A percentile compares a stretch with the other conserved stretches of the same genome.
phyloP scores from a whole-genome alignment of 2,888 invertebrate species.

The Zele albiditarsus region DNA sequence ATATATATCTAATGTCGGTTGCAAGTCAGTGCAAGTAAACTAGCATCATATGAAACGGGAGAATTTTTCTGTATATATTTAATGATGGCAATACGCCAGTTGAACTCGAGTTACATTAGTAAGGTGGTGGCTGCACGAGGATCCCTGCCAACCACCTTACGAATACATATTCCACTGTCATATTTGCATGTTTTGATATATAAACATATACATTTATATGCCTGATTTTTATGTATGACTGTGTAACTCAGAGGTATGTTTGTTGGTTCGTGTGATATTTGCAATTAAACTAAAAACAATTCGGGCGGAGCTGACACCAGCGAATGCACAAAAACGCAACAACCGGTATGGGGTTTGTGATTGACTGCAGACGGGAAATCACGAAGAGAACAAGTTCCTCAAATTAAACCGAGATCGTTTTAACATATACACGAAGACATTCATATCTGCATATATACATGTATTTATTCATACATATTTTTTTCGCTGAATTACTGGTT shows the following conservation, averaged over 20 bases:
- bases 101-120: conserved; percentile 13
- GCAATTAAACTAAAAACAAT: conserved; percentile 21
- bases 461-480: background rate
- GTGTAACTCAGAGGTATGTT: background rate
- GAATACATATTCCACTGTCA: background rate
- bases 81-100: conserved; percentile 17
- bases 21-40: background rate
- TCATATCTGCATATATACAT: background rate
- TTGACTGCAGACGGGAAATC: background rate
- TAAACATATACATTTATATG: background rate
- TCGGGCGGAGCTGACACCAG: conserved; percentile 9
- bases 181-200: background rate
- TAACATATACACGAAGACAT: background rate
- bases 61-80: background rate
- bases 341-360: no score
- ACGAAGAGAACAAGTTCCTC: background rate
- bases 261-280: conserved; percentile 2
- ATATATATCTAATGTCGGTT: no score
- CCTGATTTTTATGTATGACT: no score
- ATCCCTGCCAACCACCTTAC: background rate
- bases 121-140: background rate
- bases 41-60: background rate
- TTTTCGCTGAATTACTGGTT: background rate
- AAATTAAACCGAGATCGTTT: conserved; percentile 11
- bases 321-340: background rate